Percentiles rank a stretch among this genome's conserved stretches.
phyloP scores from a whole-genome alignment of 2,797 vertebrate species.

The Knipowitschia caucasica region DNA sequence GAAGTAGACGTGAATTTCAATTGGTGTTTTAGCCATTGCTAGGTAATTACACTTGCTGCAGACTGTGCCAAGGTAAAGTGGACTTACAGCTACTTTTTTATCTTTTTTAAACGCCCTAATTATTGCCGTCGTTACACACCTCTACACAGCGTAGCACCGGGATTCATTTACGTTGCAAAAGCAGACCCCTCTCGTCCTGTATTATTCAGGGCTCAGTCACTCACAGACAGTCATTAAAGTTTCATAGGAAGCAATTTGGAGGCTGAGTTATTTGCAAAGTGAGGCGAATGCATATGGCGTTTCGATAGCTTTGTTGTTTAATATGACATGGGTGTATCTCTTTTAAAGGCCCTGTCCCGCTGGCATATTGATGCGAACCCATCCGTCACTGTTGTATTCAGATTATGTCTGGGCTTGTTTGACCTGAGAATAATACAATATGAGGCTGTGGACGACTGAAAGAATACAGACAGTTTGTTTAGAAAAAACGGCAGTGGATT shows the following conservation, averaged over 20 bases:
- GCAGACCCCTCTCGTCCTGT: conserved; percentile 55
- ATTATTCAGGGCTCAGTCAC: conserved; percentile 74
- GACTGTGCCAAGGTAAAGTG: conserved; percentile 18
- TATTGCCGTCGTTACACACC: conserved; percentile 39
- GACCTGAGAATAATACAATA: not conserved
- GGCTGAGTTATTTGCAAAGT: conserved; percentile 60
- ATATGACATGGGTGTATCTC: conserved; percentile 10
- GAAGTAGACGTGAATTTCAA: conserved; percentile 20
- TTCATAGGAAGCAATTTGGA: conserved; percentile 72
- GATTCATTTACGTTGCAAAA: conserved; percentile 66
- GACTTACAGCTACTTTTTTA: conserved; percentile 14
- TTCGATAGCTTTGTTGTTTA: conserved; percentile 41
- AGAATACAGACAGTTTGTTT: not conserved
- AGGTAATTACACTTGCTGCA: conserved; percentile 3
- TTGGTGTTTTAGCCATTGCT: conserved; percentile 38
- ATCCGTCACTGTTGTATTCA: conserved; percentile 6
- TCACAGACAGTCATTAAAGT: conserved; percentile 77
- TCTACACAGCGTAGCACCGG: conserved; percentile 42
- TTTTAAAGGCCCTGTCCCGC: conserved; percentile 7
- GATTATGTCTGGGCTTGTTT: conserved; percentile 4
- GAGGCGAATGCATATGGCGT: conserved; percentile 53
- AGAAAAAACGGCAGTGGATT: not conserved
- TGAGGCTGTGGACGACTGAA: not conserved
- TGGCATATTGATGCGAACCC: not conserved
- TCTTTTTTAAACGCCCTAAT: conserved; percentile 28